Base-by-base conservation (phyloP, 2,113 vertebrate genomes). In the Equus przewalskii region DNA sequence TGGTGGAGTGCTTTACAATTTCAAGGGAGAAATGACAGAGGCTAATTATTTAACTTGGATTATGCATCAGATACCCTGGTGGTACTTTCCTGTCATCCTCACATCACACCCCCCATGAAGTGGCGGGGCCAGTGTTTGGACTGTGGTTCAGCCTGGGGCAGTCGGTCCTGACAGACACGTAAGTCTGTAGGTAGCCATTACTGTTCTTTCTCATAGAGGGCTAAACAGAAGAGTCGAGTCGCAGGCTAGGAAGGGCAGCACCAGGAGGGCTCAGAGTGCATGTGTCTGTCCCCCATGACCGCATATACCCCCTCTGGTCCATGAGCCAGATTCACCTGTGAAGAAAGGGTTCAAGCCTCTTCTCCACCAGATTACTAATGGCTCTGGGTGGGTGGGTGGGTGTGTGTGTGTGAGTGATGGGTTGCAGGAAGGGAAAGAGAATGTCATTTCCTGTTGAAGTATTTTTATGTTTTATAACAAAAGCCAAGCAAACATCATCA, bases 11-110 rank as follows among this genome's bases (percentile, higher is more conserved):
- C 72, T 94, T 88, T 81, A 49, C 15, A 89, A 93, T 96, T 97
- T 92, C 87, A 72, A 94, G 93, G 92, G 75, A 80, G 79, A 97
- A 86, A 84, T 90, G 64, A 65, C 83, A 73, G 60, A 16, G 28
- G 26, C 54, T 84, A n/a, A 64, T 95, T 75, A 80, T 46, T 79
- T 89, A 84, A 75, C 70, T 87, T 80, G 70, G 84, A 85, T 82
- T 82, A 4, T 89, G 75, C 10, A 60, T 58, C 54, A 70, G 78
- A 83, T 15, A 84, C 10, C 69, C 73, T 82, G 44, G 24, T 70
- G 21, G 51, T 87, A 79, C n/a, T 86, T 79, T 81, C 54, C 33
- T 54, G 36, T 86, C 44, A 60, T 56, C 30, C 44, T 64, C 54
- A 81, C 81, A 33, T 89, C 76, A 58, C 56, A 72, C 18, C 44